Base-by-base conservation (phyloP, 2,113 vertebrate genomes). In the Jaculus jaculus region DNA sequence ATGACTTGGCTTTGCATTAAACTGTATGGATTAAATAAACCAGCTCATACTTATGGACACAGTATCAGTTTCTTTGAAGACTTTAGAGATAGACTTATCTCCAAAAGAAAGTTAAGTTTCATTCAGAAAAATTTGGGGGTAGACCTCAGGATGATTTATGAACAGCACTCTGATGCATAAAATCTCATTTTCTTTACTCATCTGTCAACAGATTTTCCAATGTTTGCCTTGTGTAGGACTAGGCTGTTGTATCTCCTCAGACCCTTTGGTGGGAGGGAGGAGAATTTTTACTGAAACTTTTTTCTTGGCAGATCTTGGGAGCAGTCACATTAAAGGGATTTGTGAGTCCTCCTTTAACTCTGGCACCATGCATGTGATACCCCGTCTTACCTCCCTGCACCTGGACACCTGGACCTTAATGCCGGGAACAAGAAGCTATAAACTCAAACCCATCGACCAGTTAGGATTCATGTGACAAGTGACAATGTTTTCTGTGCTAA, bases 161-260 rank as follows among this genome's bases (percentile, higher is more conserved):
- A 90, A 60, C 72, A 93, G 37, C 54, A 94, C 61, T 32, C n/a
- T 63, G 32, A 93, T 93, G 66, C 90, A 96, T 97, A 97, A 96
- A 97, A 95, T 54, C 90, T 97, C 37, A 85, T 95, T 97, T 97
- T 97, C 94, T 74, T 95, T 92, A 88, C 30, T 66, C 92, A 34
- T 96, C 97, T 96, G 54, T 54, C 51, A 51, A 51, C 7, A 51
- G 51, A 51, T 51, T 51, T 51, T 51, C 51, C 51, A 51, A 12
- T 51, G 61, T 94, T 61, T 69, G 54, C 72, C 51, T 95, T 61
- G 34, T 30, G 47, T 60, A 84, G 26, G 15, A 32, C 74, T 66
- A 18, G 30, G 69, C 87, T 54, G 34, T 0, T 47, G n/a, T 90
- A 87, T 85, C 26, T 63, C 79, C n/a, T 65, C 24, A 61, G 93